A percentile compares a stretch with the other conserved stretches of the same genome.
These are phyloP conservation scores for Lordiphosa clarofinis DNA, from an alignment of 1,140 invertebrate species.

Conservation along the genomic window DNA sequence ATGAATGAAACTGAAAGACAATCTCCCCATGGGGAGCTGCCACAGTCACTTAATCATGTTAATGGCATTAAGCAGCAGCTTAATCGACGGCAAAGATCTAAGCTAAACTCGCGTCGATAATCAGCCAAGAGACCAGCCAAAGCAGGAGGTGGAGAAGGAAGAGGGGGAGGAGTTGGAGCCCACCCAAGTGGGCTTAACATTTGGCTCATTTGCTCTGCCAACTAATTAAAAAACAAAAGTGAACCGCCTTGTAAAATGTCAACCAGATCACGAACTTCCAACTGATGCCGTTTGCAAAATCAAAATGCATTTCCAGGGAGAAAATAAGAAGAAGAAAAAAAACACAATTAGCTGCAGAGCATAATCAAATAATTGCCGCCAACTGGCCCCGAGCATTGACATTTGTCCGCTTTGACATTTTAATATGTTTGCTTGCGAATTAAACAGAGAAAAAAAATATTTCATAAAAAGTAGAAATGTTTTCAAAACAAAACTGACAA, in stretches of 20 bases:
- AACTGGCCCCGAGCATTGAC: constrained; percentile 11
- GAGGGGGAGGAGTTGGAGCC: constrained; percentile 21
- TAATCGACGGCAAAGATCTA: constrained; percentile 75
- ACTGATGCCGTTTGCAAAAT: constrained; percentile 54
- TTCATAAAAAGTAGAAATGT: neutral
- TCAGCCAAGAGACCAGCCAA: constrained; percentile 36
- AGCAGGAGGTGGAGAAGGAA: neutral
- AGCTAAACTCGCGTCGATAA: constrained; percentile 64
- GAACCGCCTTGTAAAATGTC: constrained; percentile 71
- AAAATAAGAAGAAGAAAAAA: constrained; percentile 44
- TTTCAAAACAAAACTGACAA: constrained; percentile 2
- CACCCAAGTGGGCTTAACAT: constrained; percentile 43
- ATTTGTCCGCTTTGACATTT: constrained; percentile 17
- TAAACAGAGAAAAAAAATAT: constrained; percentile 2
- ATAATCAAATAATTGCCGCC: constrained; percentile 14
- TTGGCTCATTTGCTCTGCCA: constrained; percentile 23
- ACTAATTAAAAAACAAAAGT: constrained; percentile 75
- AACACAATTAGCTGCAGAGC: neutral
- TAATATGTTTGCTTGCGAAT: constrained; percentile 14
- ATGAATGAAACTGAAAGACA: constrained; percentile 51
- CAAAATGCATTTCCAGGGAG: constrained; percentile 56
- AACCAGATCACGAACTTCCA: constrained; percentile 62
- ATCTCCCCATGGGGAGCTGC: neutral
- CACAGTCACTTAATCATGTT: constrained; percentile 68
- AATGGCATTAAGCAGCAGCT: constrained; percentile 75